Conservation (phyloP, 2,797 vertebrate genomes). For the Anguilla pacifica region DNA sequence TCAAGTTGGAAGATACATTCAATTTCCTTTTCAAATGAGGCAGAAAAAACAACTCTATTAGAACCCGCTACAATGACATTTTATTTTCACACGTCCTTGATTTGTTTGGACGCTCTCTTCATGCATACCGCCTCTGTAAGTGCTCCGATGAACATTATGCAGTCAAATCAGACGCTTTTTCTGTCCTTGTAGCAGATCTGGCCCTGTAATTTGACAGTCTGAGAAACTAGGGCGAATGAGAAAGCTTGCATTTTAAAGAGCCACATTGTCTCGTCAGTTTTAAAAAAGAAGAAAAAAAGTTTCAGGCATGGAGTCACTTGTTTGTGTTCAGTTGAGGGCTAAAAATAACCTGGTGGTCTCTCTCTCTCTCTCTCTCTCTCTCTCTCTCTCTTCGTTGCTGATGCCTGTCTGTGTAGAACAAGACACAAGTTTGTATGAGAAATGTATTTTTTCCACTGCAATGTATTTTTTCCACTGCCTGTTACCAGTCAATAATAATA, state of each 20-base stretch:
- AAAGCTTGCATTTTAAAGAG: constrained; percentile 50
- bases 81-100: constrained; percentile 50
- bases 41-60: constrained; percentile 15
- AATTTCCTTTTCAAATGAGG: constrained; percentile 32
- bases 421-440: not conserved
- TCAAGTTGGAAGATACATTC: constrained; percentile 33
- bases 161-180: constrained; percentile 25
- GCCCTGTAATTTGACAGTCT: constrained; percentile 63
- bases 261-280: constrained; percentile 20
- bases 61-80: constrained; percentile 31
- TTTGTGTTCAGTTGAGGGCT: constrained; percentile 28
- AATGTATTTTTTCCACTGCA: too few species aligned
- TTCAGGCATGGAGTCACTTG: constrained; percentile 24
- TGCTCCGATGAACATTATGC: constrained; percentile 29
- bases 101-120: constrained; percentile 52
- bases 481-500: not conserved
- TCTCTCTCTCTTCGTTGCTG: not conserved
- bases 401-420: not conserved
- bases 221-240: constrained; percentile 51
- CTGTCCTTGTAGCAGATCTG: constrained; percentile 38
- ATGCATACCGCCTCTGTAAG: constrained; percentile 18
- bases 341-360: constrained; percentile 48
- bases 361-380: constrained; percentile 31
- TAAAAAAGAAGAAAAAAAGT: not conserved
- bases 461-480: not conserved